Conservation (phyloP, 2,797 vertebrate genomes). For the Eutrigla gurnardus region DNA sequence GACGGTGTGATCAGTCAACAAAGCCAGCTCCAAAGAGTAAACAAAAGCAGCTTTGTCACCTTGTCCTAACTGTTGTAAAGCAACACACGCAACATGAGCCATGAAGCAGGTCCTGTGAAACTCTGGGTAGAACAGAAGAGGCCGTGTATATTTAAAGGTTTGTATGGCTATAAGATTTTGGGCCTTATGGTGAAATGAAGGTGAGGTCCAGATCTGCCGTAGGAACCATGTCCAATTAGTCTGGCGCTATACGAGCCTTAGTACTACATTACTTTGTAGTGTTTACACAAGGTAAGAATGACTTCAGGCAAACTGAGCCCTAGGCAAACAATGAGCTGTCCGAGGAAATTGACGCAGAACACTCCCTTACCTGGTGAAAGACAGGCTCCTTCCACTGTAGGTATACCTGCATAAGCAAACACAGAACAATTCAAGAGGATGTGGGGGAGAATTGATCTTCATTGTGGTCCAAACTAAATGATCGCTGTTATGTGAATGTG, state of each 20-base stretch:
- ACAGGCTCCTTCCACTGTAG: slow-evolving; percentile 96
- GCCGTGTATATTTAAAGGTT: background rate
- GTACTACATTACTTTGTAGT: background rate
- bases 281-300: slow-evolving; percentile 45
- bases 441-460: background rate
- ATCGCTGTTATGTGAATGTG: background rate
- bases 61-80: slow-evolving; percentile 22
- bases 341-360: slow-evolving; percentile 3
- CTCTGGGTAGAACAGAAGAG: background rate
- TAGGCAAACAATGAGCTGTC: slow-evolving; percentile 56
- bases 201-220: background rate
- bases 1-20: slow-evolving; percentile 53
- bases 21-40: slow-evolving; percentile 34
- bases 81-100: slow-evolving; percentile 17
- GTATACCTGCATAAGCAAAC: slow-evolving; percentile 87
- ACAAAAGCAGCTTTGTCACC: slow-evolving; percentile 50
- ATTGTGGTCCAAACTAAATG: background rate
- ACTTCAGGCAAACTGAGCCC: slow-evolving; percentile 43
- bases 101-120: background rate
- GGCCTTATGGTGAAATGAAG: too few relatives aligned
- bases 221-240: too few relatives aligned
- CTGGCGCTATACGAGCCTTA: too few relatives aligned
- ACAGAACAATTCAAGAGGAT: slow-evolving; percentile 28
- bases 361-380: slow-evolving; percentile 94
- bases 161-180: background rate